Percentiles rank a stretch among this genome's conserved stretches.
phyloP scores from a whole-genome alignment of 2,797 vertebrate species.

The Ataeniobius toweri region DNA sequence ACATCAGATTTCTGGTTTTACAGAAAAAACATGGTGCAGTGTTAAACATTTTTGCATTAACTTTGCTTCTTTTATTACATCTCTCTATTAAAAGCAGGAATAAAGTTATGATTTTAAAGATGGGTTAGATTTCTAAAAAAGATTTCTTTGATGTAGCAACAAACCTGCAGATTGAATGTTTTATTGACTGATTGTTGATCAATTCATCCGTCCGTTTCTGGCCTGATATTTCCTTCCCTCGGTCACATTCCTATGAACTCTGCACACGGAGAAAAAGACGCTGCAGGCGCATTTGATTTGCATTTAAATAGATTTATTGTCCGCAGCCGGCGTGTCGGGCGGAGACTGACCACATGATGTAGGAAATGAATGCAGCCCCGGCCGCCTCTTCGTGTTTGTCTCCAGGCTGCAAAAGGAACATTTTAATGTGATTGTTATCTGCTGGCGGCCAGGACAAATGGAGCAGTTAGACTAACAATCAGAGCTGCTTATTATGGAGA shows the following conservation, averaged over 20 bases:
- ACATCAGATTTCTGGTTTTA: background rate
- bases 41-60: background rate
- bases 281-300: constrained; percentile 67
- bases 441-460: constrained; percentile 15
- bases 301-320: constrained; percentile 79
- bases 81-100: background rate
- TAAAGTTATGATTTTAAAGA: background rate
- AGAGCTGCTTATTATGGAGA: constrained; percentile 1
- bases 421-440: constrained; percentile 39
- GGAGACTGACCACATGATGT: constrained; percentile 60
- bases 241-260: constrained; percentile 56
- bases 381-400: constrained; percentile 4
- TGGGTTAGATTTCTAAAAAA: background rate
- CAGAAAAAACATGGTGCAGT: background rate
- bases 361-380: constrained; percentile 36
- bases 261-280: constrained; percentile 43
- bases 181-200: background rate
- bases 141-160: no score
- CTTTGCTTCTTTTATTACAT: background rate
- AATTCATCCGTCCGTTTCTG: background rate
- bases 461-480: constrained; percentile 21
- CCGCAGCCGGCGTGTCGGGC: constrained; percentile 51
- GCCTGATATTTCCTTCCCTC: background rate
- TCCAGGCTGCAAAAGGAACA: constrained; percentile 32
- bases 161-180: no score